Evolutionary conservation across 2,797 vertebrate species (phyloP).

Genomic region (Nothura maculosa): DNA sequence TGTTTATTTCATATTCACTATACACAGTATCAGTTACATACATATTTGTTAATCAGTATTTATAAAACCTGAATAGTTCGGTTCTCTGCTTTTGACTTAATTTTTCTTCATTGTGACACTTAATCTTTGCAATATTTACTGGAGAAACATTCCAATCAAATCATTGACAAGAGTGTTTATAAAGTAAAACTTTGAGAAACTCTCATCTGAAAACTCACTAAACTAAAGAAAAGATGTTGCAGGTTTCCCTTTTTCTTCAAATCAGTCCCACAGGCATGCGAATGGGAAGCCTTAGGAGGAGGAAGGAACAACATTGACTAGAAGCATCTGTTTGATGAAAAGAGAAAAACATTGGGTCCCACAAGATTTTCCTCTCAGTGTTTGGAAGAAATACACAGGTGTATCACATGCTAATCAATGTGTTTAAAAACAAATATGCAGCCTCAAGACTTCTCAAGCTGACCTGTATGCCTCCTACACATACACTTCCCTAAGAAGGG

Average conservation of each 20-base stretch:
- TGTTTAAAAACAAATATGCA: neutral
- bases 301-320: neutral
- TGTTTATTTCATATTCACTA: neutral
- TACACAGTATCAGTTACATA: neutral
- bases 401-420: neutral
- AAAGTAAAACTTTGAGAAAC: neutral
- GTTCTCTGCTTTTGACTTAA: neutral
- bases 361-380: neutral
- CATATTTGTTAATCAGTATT: neutral
- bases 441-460: neutral
- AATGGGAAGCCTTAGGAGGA: neutral
- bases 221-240: neutral
- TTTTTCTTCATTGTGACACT: neutral
- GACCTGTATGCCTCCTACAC: neutral
- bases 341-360: neutral
- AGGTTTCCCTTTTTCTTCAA: neutral
- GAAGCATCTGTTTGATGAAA: neutral
- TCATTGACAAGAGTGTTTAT: neutral
- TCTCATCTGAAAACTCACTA: constrained; percentile 1
- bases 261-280: neutral
- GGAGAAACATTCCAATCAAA: constrained; percentile 17
- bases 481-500: neutral
- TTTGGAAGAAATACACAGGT: neutral
- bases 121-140: neutral
- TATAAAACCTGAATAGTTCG: neutral